Conservation (phyloP, 2,113 vertebrate species). For the Empidonax alnorum region DNA sequence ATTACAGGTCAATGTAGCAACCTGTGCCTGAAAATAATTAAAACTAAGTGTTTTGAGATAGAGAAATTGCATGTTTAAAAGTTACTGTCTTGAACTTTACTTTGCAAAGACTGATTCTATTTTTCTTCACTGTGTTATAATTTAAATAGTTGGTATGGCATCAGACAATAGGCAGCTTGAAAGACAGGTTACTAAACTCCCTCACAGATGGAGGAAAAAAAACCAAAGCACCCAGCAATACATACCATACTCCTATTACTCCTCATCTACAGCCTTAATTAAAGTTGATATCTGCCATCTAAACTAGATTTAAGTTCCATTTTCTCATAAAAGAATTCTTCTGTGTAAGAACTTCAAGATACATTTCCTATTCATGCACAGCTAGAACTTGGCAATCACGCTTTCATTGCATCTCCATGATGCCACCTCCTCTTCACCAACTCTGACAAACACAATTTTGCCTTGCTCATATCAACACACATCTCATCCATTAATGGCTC, state of each 20-base stretch:
- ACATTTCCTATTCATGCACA: background rate
- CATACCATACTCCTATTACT: background rate
- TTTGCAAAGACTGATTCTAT: background rate
- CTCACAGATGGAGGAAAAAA: background rate
- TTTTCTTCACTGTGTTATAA: background rate
- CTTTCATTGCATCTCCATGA: background rate
- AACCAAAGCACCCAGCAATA: accelerated
- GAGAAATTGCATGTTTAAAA: background rate
- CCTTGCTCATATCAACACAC: background rate
- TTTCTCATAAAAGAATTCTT: background rate
- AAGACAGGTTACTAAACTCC: background rate
- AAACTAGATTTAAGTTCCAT: background rate
- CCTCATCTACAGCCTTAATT: background rate
- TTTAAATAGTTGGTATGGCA: background rate
- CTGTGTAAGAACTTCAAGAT: background rate
- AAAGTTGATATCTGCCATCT: background rate
- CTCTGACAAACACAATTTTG: background rate
- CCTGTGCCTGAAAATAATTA: background rate
- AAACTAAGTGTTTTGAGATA: background rate
- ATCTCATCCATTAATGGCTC: background rate
- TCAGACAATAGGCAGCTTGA: background rate
- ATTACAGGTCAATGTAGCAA: background rate
- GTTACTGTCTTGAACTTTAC: background rate
- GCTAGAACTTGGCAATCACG: background rate
- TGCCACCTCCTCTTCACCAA: background rate